Percentiles rank a stretch among this genome's conserved stretches.
These are phyloP conservation scores for Thunnus albacares DNA, from an alignment of 2,797 vertebrate species.

Conservation along the genomic window DNA sequence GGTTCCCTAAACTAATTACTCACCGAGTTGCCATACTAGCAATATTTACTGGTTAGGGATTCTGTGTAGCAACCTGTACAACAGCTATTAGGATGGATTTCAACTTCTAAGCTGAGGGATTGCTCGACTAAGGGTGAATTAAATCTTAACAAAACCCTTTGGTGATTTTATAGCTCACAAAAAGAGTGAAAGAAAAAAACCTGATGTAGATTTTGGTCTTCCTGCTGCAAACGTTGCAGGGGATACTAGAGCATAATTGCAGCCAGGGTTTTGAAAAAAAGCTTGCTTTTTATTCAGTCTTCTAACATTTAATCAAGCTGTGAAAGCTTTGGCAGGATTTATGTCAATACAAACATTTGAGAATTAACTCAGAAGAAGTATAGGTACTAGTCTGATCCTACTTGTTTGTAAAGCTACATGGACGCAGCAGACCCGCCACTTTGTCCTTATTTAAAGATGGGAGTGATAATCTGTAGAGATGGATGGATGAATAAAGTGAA, in stretches of 20 bases:
- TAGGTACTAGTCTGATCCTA: neutral
- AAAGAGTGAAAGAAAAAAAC: constrained; percentile 28
- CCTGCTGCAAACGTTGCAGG: constrained; percentile 25
- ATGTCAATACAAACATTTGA: constrained; percentile 16
- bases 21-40: constrained; percentile 27
- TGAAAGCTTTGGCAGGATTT: constrained; percentile 14
- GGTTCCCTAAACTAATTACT: constrained; percentile 43
- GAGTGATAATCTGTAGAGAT: constrained; percentile 28
- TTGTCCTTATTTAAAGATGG: constrained; percentile 30
- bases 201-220: constrained; percentile 31
- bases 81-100: constrained; percentile 49
- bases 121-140: constrained; percentile 28
- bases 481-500: constrained; percentile 19
- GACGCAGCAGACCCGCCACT: constrained; percentile 29
- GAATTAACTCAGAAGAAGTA: constrained; percentile 3
- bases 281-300: neutral
- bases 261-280: constrained; percentile 3
- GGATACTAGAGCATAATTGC: constrained; percentile 20
- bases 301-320: constrained; percentile 18
- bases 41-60: constrained; percentile 49
- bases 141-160: constrained; percentile 50
- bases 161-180: constrained; percentile 47
- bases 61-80: constrained; percentile 48
- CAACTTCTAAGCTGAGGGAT: constrained; percentile 49
- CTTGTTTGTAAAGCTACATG: constrained; percentile 32